Base-by-base conservation (phyloP, 2,113 vertebrate genomes). In the Ptyas mucosa region DNA sequence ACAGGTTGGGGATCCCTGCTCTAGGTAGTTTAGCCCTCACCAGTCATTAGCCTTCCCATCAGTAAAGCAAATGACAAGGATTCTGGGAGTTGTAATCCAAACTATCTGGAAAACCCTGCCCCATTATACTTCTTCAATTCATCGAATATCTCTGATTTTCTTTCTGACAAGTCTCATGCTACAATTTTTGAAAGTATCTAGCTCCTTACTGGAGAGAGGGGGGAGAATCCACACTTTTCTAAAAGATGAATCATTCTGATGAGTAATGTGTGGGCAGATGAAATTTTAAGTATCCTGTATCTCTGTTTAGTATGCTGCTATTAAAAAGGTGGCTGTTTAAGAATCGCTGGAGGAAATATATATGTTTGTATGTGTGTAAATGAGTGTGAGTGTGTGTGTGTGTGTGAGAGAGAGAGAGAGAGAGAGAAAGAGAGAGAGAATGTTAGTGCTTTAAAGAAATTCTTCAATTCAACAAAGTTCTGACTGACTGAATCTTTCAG, bases 221-320 rank as follows among this genome's bases (percentile, higher is more conserved):
- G 58, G 21, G 85, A 15, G 8, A 53, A 61, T 29, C 81, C 49
- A 89, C 87, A 64, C 29, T 85, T 29, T 69, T 90, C 75, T 18
- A 90, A 93, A 90, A 39, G 89, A 61, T 90, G 81, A 90, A 52
- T 93, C 92, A 93, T 90, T 87, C 81, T 53, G 89, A 85, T 93
- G 92, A 90, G 88, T 90, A 93, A 86, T 93, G 75, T 61, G 92
- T 93, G 89, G 92, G 87, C 20, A 87, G 89, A 90, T 90, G 89
- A 93, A 90, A 92, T 92, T 89, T 89, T 92, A 92, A 90, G 54
- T 93, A 93, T 87, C 89, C 57, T 81, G 55, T 39, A 90, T 90
- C 52, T 93, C 43, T 90, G 51, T 64, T 93, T 90, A 90, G 55
- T 90, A 86, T 87, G 29, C 88, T 57, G n/a, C 81, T 26, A 90